Evolutionary conservation across 1,140 invertebrate genomes (phyloP).

Genomic region (Zelostemma sp.): DNA sequence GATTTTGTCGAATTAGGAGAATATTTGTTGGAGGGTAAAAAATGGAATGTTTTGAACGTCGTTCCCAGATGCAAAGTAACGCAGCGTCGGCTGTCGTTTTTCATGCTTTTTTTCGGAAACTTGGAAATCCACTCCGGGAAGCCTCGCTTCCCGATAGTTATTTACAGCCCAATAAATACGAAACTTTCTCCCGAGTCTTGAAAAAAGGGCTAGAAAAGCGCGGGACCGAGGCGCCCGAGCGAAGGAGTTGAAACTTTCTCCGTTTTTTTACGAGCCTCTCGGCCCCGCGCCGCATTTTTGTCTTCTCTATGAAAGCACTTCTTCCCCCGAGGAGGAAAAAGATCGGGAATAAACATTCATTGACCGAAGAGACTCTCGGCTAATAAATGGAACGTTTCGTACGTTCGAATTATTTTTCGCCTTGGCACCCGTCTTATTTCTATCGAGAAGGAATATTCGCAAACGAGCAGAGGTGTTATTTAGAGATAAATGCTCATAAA

Average conservation of each 20-base stretch:
- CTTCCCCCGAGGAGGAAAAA: background rate
- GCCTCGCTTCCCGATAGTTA: slow-evolving; percentile 48
- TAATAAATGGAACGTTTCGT: slow-evolving; percentile 10
- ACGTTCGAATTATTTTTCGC: slow-evolving; percentile 3
- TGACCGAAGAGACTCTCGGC: slow-evolving; percentile 24
- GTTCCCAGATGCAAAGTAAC: too few relatives aligned
- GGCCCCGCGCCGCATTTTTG: slow-evolving; percentile 36
- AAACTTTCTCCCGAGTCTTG: slow-evolving; percentile 66
- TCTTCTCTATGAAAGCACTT: slow-evolving; percentile 19
- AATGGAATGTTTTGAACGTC: too few relatives aligned
- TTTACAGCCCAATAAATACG: slow-evolving; percentile 61
- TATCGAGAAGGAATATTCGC: background rate
- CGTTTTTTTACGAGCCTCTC: slow-evolving; percentile 25
- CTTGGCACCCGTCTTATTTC: background rate
- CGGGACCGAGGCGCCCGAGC: slow-evolving; percentile 38
- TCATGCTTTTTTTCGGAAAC: slow-evolving; percentile 30
- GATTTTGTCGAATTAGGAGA: too few relatives aligned
- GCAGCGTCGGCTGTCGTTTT: too few relatives aligned
- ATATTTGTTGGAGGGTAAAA: too few relatives aligned
- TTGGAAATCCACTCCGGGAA: slow-evolving; percentile 24
- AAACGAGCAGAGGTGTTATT: background rate
- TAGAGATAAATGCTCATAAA: slow-evolving; percentile 3
- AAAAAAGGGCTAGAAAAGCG: slow-evolving; percentile 50
- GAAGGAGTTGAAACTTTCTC: slow-evolving; percentile 54
- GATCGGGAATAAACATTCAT: background rate